phyloP scores from a whole-genome alignment of 2,888 invertebrate genomes.

The Ernsta delagoae region DNA sequence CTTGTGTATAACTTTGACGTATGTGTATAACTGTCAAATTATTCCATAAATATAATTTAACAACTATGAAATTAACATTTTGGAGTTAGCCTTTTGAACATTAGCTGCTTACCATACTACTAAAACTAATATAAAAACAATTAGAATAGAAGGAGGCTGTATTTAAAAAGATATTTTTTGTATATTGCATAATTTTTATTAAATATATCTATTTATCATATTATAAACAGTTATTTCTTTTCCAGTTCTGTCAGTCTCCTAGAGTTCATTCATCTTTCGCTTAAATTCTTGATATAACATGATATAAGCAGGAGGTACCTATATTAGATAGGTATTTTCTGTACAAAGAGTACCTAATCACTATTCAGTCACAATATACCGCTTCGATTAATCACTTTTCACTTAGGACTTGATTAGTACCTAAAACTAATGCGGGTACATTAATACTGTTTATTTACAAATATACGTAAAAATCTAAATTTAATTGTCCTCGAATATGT shows the following conservation, averaged over 20 bases:
- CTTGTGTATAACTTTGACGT: too few species aligned
- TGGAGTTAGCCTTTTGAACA: too few species aligned
- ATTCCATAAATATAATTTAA: too few species aligned
- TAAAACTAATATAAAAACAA: too few species aligned
- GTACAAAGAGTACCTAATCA: neutral
- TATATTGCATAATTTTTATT: too few species aligned
- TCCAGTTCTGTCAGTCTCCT: constrained; percentile 45
- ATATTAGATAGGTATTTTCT: too few species aligned
- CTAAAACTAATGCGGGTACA: constrained; percentile 1
- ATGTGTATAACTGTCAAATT: too few species aligned
- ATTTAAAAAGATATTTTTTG: too few species aligned
- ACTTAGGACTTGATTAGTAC: constrained; percentile 7
- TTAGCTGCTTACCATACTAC: too few species aligned
- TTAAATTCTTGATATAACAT: neutral
- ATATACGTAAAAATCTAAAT: neutral
- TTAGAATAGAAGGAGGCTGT: too few species aligned
- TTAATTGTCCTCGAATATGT: constrained; percentile 6
- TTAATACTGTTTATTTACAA: constrained; percentile 26
- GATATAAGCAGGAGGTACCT: neutral
- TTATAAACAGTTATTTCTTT: constrained; percentile 64
- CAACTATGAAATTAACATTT: too few species aligned
- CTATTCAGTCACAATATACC: constrained; percentile 18
- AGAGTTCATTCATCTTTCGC: constrained; percentile 13
- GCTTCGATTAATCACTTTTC: neutral
- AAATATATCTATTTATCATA: constrained; percentile 68